Evolutionary conservation across 2,113 vertebrate genomes (phyloP).

Genomic region (Pampusana beccarii): DNA sequence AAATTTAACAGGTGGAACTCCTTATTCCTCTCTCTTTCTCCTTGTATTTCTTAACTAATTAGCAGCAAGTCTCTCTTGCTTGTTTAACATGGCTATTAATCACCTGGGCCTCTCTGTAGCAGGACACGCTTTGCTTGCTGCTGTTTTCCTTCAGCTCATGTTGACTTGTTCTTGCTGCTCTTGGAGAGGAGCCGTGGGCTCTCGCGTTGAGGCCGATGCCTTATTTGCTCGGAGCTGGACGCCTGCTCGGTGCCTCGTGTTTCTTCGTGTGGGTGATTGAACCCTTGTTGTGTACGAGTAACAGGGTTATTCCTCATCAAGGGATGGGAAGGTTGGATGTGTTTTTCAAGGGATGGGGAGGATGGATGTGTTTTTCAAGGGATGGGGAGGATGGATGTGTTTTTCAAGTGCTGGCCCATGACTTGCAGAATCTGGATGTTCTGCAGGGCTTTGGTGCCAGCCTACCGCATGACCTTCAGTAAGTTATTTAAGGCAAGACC

Average conservation of each 20-base stretch:
- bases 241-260: accelerated
- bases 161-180: not conserved
- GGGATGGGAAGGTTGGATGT: not conserved
- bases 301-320: not conserved
- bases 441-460: not conserved
- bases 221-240: not conserved
- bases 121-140: not conserved
- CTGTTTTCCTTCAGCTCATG: not conserved
- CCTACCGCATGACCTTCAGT: not conserved
- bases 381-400: not conserved
- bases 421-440: not conserved
- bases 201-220: not conserved
- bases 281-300: not conserved
- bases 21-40: not conserved
- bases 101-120: not conserved
- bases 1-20: conserved; percentile 22
- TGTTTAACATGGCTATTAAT: not conserved
- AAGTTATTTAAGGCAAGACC: not conserved
- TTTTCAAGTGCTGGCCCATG: not conserved
- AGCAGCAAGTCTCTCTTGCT: not conserved
- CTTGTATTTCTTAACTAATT: not conserved
- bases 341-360: not conserved
- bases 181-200: not conserved
- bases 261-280: not conserved
- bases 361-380: not conserved